Conservation (phyloP, 2,888 invertebrate genomes). For the Cactoblastis cactorum region DNA sequence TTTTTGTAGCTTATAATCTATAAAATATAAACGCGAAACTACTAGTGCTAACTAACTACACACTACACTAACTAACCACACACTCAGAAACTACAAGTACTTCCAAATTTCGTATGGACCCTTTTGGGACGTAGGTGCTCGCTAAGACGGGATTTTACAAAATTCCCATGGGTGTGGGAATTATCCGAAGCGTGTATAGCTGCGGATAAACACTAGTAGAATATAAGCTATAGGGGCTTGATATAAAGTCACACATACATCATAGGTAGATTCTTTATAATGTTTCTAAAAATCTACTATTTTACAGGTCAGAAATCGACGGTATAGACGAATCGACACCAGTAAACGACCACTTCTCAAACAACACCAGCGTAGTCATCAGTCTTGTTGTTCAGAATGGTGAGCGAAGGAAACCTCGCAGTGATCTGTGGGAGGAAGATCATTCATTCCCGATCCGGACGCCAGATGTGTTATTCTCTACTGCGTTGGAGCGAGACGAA, state of each 20-base stretch:
- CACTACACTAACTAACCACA: too few species aligned
- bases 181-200: too few species aligned
- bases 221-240: too few species aligned
- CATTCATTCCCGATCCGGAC: constrained; percentile 71
- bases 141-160: too few species aligned
- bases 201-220: too few species aligned
- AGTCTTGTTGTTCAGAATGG: constrained; percentile 86
- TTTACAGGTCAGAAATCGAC: constrained; percentile 85
- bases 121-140: too few species aligned
- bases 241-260: neutral
- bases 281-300: neutral
- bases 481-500: constrained; percentile 89
- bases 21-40: too few species aligned
- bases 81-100: too few species aligned
- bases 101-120: too few species aligned
- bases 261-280: neutral
- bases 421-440: constrained; percentile 88
- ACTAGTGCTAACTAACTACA: too few species aligned
- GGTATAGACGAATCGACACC: constrained; percentile 84
- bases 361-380: constrained; percentile 83
- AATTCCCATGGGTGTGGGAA: too few species aligned
- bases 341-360: constrained; percentile 84
- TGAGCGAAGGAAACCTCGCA: constrained; percentile 83
- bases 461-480: constrained; percentile 83
- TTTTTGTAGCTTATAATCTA: too few species aligned